Evolutionary conservation across 2,113 vertebrate genomes (phyloP).

Genomic region (Paraplagusia blochii): DNA sequence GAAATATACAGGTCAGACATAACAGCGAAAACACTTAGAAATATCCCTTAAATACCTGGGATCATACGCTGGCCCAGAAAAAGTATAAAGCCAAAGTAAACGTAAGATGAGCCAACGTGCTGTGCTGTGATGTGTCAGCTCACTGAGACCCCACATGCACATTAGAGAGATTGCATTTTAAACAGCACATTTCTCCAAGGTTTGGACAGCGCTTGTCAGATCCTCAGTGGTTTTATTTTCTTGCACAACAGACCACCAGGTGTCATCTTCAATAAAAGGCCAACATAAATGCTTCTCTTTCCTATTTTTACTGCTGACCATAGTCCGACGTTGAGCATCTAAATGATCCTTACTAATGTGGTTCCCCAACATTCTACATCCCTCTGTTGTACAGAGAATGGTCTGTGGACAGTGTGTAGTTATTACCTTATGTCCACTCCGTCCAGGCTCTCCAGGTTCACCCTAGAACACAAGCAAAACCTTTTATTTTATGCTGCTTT

Average conservation of each 20-base stretch:
- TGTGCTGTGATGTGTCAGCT: slow-evolving; percentile 17
- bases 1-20: slow-evolving; percentile 1
- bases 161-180: slow-evolving; percentile 11
- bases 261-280: not conserved
- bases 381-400: not conserved
- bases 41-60: slow-evolving; percentile 24
- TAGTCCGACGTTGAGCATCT: not conserved
- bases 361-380: not conserved
- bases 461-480: slow-evolving; percentile 78
- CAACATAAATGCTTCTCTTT: not conserved
- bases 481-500: not conserved
- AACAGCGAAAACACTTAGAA: slow-evolving; percentile 15
- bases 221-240: slow-evolving; percentile 1
- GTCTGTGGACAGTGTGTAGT: not conserved
- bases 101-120: slow-evolving; percentile 19
- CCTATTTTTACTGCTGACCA: not conserved
- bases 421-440: slow-evolving; percentile 91
- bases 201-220: slow-evolving; percentile 22
- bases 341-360: not conserved
- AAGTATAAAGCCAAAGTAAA: slow-evolving; percentile 41
- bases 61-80: slow-evolving; percentile 16
- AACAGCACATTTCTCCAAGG: slow-evolving; percentile 9
- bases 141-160: slow-evolving; percentile 16
- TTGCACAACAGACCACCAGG: not conserved
- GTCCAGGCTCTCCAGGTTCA: slow-evolving; percentile 93